Evolutionary conservation across 2,113 vertebrate genomes (phyloP), one percentile per base, ranked within the genome.

Genomic region (Pteropus alecto): DNA sequence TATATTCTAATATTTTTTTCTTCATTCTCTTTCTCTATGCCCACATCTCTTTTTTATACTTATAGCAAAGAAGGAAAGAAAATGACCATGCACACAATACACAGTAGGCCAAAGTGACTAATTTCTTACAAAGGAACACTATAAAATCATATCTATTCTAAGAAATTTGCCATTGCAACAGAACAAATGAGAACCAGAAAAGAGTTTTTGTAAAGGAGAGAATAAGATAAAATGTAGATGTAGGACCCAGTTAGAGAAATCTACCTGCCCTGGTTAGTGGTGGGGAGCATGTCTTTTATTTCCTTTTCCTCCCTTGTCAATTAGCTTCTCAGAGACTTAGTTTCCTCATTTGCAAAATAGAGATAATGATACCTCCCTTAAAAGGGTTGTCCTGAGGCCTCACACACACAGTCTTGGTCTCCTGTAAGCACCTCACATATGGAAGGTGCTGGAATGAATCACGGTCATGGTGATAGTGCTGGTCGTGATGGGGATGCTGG

Each of bases 111-210:
- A 41, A 41, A 63, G 63, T n/a, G 38, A 58, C 28, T n/a, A 33
- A 46, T 33, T 79, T 38, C 30, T 86, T 73, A 56, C 70, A 73
- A 19, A 43, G 63, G 56, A 41, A 35, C 48, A 68, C 30, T 48
- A 10, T 51, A 35, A 93, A 61, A 68, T 95, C 43, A 19, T 63
- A 65, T 48, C 7, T 63, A 0, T 88, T 85, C 33, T 22, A n/a
- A 68, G 89, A 93, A 70, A 58, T 90, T 84, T 76, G 43, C 76
- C 71, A n/a, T 76, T 81, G 24, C 26, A 26, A 2, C 21, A 67
- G 54, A 16, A 93, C 60, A 60, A 73, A 56, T 51, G 26, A 60
- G 67, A 48, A 71, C 10, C 51, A 77, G 65, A 97, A 79, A 35
- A 51, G 24, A 76, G 38, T 81, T 91, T 81, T 35, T 56, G 28